A percentile compares a stretch with the other conserved stretches of the same genome.
Evolutionary conservation across 2,888 invertebrate species (phyloP).

Genomic region (Rhodophaea formosa): DNA sequence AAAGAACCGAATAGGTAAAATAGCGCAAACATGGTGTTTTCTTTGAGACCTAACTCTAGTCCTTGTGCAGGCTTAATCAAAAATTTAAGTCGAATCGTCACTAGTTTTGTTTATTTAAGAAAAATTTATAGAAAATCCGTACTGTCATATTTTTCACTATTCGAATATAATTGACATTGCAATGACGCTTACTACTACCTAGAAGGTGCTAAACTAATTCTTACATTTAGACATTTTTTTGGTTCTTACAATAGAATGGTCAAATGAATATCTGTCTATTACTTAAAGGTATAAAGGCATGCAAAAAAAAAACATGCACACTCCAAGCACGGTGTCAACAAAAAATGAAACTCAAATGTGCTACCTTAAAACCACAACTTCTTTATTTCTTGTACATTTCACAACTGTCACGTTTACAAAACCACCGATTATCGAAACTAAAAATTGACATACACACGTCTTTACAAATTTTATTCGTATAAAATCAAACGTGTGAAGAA

Average conservation of each 20-base stretch:
- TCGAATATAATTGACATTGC: slow-evolving; percentile 81
- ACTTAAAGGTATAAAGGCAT: slow-evolving; percentile 41
- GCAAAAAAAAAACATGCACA: slow-evolving; percentile 68
- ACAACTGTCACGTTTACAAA: slow-evolving; percentile 66
- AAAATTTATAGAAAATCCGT: slow-evolving; percentile 72
- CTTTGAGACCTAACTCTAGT: slow-evolving; percentile 42
- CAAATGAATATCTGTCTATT: slow-evolving; percentile 34
- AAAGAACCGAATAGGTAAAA: slow-evolving; percentile 27
- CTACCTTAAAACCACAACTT: slow-evolving; percentile 66
- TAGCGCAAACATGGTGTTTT: slow-evolving; percentile 45
- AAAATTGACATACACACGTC: slow-evolving; percentile 26
- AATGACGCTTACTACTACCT: slow-evolving; percentile 79
- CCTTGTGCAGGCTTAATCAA: slow-evolving; percentile 46
- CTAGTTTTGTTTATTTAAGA: slow-evolving; percentile 50
- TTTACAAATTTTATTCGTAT: slow-evolving; percentile 15
- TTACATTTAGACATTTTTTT: slow-evolving; percentile 65
- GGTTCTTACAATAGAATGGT: slow-evolving; percentile 62
- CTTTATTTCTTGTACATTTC: slow-evolving; percentile 76
- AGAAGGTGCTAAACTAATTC: slow-evolving; percentile 74
- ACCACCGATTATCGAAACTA: slow-evolving; percentile 48
- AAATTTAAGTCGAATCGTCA: slow-evolving; percentile 41
- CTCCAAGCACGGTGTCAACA: slow-evolving; percentile 55
- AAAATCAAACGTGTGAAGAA: slow-evolving; percentile 11
- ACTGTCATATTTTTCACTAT: slow-evolving; percentile 70
- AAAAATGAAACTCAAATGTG: slow-evolving; percentile 66